These are phyloP conservation scores for Rosalia funebris DNA, from an alignment of 2,888 invertebrate genomes.

Conservation along the genomic window DNA sequence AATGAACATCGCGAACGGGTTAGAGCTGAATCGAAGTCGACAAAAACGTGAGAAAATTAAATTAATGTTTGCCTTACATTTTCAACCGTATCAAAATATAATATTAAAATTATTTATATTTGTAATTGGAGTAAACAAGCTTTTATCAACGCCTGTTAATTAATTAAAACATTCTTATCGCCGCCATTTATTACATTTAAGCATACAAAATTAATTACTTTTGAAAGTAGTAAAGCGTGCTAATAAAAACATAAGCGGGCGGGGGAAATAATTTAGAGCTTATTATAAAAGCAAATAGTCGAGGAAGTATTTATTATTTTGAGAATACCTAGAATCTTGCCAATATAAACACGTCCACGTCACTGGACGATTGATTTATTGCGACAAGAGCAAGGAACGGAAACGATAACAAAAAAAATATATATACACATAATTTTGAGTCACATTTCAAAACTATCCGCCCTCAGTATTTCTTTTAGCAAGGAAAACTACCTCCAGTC, in stretches of 20 bases:
- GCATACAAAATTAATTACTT: constrained; percentile 7
- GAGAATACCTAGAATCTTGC: constrained; percentile 6
- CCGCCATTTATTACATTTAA: background rate
- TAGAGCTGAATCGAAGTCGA: no score
- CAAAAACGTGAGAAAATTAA: no score
- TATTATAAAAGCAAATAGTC: constrained; percentile 13
- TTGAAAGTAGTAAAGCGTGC: background rate
- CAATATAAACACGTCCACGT: constrained; percentile 16
- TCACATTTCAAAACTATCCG: no score
- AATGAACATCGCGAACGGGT: no score
- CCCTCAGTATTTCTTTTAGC: no score
- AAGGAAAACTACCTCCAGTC: no score
- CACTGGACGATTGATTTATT: constrained; percentile 4
- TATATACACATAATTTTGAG: no score
- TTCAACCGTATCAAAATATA: background rate
- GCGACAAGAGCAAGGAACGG: constrained; percentile 12
- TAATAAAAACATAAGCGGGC: constrained; percentile 4
- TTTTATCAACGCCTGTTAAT: background rate
- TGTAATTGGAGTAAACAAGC: background rate
- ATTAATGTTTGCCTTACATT: background rate
- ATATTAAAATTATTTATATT: background rate
- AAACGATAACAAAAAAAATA: constrained; percentile 4
- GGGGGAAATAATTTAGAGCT: constrained; percentile 7
- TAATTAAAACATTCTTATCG: constrained; percentile 1
- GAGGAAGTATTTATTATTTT: constrained; percentile 8